Conservation (phyloP, 1,140 invertebrate species). For the Planococcus citri region DNA sequence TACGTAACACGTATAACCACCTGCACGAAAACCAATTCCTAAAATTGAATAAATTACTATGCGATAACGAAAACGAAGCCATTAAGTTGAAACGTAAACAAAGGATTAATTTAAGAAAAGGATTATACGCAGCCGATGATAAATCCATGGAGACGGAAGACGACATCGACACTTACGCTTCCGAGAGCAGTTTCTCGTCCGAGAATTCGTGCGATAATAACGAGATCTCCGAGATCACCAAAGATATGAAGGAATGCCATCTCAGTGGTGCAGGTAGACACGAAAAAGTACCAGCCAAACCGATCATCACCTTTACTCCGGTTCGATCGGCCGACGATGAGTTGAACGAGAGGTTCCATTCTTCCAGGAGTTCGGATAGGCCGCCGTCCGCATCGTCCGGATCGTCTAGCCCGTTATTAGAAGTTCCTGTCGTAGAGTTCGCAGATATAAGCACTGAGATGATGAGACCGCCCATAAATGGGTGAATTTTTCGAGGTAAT, state of each 20-base stretch:
- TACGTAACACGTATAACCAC: not conserved
- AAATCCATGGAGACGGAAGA: not conserved
- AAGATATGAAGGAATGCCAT: not conserved
- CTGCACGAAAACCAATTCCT: not conserved
- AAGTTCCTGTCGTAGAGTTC: not conserved
- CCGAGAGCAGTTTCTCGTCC: not conserved
- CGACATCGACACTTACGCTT: not conserved
- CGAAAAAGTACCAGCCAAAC: not conserved
- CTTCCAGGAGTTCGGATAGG: not conserved
- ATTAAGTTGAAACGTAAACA: not conserved
- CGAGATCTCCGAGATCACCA: not conserved
- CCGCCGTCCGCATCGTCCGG: not conserved
- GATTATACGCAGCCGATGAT: not conserved
- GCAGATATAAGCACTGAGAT: not conserved
- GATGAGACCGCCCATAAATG: constrained; percentile 14
- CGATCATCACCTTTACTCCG: constrained; percentile 7
- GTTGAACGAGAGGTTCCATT: not conserved
- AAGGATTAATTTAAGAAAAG: not conserved
- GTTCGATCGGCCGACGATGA: not conserved
- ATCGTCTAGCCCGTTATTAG: not conserved
- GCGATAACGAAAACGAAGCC: not conserved
- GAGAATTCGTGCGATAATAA: not conserved
- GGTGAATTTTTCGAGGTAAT: not conserved
- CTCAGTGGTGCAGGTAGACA: not conserved
- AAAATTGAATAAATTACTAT: not conserved